Evolutionary conservation across 1,140 invertebrate species (phyloP).

Genomic region (Zaprionus davidi): DNA sequence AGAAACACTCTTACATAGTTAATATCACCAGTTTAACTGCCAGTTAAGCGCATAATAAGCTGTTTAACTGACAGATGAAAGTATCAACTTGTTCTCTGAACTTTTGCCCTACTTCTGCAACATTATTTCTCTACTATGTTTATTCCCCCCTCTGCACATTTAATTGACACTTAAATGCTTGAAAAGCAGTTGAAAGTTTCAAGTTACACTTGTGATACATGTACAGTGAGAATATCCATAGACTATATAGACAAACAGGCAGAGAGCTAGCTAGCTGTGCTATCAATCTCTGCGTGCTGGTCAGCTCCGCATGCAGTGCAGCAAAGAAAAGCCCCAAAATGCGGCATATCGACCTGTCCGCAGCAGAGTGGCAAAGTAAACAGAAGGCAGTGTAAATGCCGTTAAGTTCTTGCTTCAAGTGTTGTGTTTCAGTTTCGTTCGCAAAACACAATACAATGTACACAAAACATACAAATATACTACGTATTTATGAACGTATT

Average conservation of each 20-base stretch:
- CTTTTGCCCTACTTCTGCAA: too few species aligned
- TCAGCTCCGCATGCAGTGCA: slow-evolving; percentile 11
- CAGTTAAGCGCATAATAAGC: background rate
- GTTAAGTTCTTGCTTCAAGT: slow-evolving; percentile 3
- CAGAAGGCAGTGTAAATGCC: slow-evolving; percentile 20
- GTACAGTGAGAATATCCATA: too few species aligned
- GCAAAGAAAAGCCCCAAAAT: slow-evolving; percentile 34
- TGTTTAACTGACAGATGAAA: background rate
- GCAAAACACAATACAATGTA: background rate
- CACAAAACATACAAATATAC: background rate
- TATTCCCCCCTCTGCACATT: background rate
- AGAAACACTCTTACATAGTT: too few species aligned
- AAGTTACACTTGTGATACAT: too few species aligned
- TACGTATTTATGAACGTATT: slow-evolving; percentile 34
- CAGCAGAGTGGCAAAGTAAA: slow-evolving; percentile 9
- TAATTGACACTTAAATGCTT: background rate
- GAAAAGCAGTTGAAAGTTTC: background rate
- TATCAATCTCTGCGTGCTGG: slow-evolving; percentile 1
- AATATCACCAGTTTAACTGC: background rate
- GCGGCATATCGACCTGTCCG: slow-evolving; percentile 74
- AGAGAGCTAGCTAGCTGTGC: background rate
- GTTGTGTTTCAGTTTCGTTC: background rate
- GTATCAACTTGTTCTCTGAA: background rate
- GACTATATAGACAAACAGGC: too few species aligned
- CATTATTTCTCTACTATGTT: too few species aligned